Base-by-base conservation (phyloP, 2,113 vertebrate genomes). In the Thymallus thymallus region DNA sequence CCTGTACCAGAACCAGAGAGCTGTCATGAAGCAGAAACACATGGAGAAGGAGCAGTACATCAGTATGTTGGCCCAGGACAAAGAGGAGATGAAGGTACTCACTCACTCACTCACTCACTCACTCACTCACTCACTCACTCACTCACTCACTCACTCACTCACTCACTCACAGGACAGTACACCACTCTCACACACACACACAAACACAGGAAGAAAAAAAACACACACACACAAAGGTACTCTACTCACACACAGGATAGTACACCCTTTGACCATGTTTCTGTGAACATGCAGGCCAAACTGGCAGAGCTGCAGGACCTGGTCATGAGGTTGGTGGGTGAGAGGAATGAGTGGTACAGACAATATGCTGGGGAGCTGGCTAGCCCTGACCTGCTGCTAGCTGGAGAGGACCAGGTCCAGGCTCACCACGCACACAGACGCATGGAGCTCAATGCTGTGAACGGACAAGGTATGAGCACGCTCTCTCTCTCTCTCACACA, bases 1-100 rank as follows among this genome's bases (percentile, higher is more conserved):
- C 0, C 88, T 99, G n/a, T 99, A 99, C 85, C 97, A 99, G 92
- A 98, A 89, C 35, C 97, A 99, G 86, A 93, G 96, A 76, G 96
- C 97, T 0, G 94, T 98, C 74, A 94, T 99, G 88, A 98, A 97
- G 79, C 95, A 97, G 86, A 93, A 93, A 7, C 96, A 99, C 83
- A 87, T 88, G 9, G 96, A 97, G 80, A 99, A 99, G 22, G 97
- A 99, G 84, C 96, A 97, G 23, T 98, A 97, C 68, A 98, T 99
- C 78, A 97, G 89, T 89, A 93, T 95, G 64, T 80, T 99, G 90
- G 97, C 97, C 58, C 94, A 95, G 89, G 97, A 99, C 87, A 99
- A 98, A 73, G 97, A 99, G 72, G 96, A 98, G 51, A 98, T 99
- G 95, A 98, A 98, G 95, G 97, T 96, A 83, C 26, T 1, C 26